A percentile compares a stretch with the other conserved stretches of the same genome.
phyloP scores from a whole-genome alignment of 2,888 invertebrate species.

The Formica aserva region DNA sequence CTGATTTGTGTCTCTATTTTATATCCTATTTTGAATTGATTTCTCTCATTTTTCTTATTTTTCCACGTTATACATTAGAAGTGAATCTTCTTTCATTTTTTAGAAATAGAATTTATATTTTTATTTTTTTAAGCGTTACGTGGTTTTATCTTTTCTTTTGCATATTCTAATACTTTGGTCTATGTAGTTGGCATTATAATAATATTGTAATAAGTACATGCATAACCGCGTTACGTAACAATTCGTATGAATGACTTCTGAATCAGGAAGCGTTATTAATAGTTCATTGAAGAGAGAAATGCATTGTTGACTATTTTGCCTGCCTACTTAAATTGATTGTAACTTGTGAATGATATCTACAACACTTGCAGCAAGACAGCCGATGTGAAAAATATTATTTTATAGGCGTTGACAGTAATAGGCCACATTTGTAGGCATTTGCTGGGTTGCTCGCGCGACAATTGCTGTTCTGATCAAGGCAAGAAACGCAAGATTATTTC shows the following conservation, averaged over 20 bases:
- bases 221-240: slow-evolving; percentile 20
- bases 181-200: neutral
- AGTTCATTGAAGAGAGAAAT: slow-evolving; percentile 27
- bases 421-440: neutral
- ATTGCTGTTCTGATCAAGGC: neutral
- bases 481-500: slow-evolving; percentile 3
- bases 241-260: slow-evolving; percentile 28
- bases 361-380: neutral
- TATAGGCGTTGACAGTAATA: slow-evolving; percentile 22
- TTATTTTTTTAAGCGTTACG: neutral
- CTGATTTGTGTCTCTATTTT: neutral
- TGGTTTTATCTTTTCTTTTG: neutral
- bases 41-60: neutral
- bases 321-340: slow-evolving; percentile 38
- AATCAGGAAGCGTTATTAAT: slow-evolving; percentile 34
- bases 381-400: slow-evolving; percentile 9
- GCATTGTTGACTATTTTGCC: neutral
- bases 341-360: slow-evolving; percentile 38
- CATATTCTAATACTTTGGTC: neutral
- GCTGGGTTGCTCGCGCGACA: neutral
- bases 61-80: neutral
- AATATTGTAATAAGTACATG: neutral
- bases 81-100: neutral
- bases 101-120: neutral
- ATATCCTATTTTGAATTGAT: neutral